A percentile compares a stretch with the other conserved stretches of the same genome.
Evolutionary conservation across 2,113 vertebrate species (phyloP).

Genomic region (Rhodinocichla rosea): DNA sequence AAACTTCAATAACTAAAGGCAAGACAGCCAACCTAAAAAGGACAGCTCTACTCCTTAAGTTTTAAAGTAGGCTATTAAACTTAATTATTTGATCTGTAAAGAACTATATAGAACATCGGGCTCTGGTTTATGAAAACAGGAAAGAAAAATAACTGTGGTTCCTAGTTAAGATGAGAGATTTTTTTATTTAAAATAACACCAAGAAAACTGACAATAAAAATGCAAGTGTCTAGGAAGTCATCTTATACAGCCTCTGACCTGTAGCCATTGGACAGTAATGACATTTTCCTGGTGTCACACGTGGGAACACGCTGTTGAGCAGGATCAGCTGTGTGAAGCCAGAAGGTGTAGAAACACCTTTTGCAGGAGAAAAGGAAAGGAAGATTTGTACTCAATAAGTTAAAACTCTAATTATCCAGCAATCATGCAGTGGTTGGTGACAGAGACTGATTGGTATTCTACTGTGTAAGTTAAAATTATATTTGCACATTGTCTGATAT

Average conservation of each 20-base stretch:
- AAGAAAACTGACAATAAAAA: not conserved
- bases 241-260: not conserved
- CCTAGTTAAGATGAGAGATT: not conserved
- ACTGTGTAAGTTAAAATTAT: not conserved
- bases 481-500: not conserved
- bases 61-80: not conserved
- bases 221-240: not conserved
- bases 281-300: not conserved
- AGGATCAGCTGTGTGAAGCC: not conserved
- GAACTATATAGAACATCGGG: not conserved
- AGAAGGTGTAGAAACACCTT: not conserved
- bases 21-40: not conserved
- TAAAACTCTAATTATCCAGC: not conserved
- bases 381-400: not conserved
- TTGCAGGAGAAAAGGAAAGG: not conserved
- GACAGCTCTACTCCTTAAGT: not conserved
- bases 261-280: not conserved
- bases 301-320: not conserved
- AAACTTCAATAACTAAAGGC: not conserved
- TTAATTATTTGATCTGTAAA: not conserved
- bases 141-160: not conserved
- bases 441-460: not conserved
- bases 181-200: not conserved
- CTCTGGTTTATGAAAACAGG: not conserved
- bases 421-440: not conserved